phyloP scores from a whole-genome alignment of 2,888 invertebrate species.

The Oeneis ivallda region DNA sequence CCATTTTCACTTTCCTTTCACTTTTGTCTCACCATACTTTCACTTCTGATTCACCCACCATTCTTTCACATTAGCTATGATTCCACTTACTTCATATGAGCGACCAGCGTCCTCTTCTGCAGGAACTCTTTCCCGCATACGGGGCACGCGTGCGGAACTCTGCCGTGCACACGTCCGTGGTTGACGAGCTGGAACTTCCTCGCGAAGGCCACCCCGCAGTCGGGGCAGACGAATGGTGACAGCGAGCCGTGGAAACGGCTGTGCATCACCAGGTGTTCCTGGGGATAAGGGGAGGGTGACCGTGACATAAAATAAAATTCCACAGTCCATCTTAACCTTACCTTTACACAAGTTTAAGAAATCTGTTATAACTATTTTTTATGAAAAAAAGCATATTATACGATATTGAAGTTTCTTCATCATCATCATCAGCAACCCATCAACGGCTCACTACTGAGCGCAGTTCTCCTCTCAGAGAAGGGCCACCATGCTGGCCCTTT shows the following conservation, averaged over 20 bases:
- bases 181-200: constrained; percentile 93
- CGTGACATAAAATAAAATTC: too few relatives aligned
- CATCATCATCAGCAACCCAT: too few relatives aligned
- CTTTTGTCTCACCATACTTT: neutral
- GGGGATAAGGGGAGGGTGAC: constrained; percentile 18
- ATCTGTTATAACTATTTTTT: too few relatives aligned
- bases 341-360: too few relatives aligned
- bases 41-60: constrained; percentile 51
- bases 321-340: too few relatives aligned
- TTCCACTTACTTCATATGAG: constrained; percentile 89
- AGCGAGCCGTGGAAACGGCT: constrained; percentile 96
- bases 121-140: constrained; percentile 92
- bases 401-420: too few relatives aligned
- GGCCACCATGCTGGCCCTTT: too few relatives aligned
- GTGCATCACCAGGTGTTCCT: constrained; percentile 90
- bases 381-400: too few relatives aligned
- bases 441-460: too few relatives aligned
- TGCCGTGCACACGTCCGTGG: constrained; percentile 90
- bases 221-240: constrained; percentile 96
- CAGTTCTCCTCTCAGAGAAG: too few relatives aligned
- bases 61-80: neutral
- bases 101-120: constrained; percentile 90
- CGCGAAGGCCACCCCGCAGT: constrained; percentile 93
- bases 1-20: neutral
- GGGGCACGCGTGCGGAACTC: constrained; percentile 90